These are phyloP conservation scores for Bombycilla garrulus DNA, from an alignment of 2,113 vertebrate species.

Conservation along the genomic window DNA sequence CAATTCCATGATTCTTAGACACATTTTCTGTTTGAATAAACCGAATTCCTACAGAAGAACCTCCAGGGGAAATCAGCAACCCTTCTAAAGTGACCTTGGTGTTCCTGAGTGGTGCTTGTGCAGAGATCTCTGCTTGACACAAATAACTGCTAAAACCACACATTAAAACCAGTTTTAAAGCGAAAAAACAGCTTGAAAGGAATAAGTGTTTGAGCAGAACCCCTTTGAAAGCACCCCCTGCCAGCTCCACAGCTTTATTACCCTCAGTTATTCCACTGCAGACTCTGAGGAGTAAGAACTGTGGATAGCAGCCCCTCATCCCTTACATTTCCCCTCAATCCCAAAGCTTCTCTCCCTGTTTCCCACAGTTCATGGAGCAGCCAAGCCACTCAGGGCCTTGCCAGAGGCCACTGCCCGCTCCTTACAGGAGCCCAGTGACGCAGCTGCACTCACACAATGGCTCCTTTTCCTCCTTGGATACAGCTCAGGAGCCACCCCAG, in stretches of 20 bases:
- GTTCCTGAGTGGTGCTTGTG: neutral
- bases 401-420: neutral
- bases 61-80: neutral
- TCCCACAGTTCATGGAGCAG: neutral
- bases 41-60: neutral
- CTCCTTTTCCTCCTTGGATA: neutral
- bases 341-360: neutral
- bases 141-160: neutral
- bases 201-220: neutral
- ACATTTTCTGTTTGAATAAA: neutral
- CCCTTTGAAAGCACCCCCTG: neutral
- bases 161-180: neutral
- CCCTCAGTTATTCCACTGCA: neutral
- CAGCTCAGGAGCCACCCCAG: neutral
- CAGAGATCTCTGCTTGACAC: neutral
- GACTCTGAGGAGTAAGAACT: neutral
- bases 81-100: neutral
- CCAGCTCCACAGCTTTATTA: neutral
- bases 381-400: neutral
- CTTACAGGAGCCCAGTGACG: neutral
- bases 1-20: neutral
- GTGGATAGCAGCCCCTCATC: neutral
- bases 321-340: neutral
- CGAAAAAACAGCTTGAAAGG: neutral
- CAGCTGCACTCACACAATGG: neutral